A percentile compares a stretch with the other conserved stretches of the same genome.
These are phyloP conservation scores for Heliothis subflexa DNA, from an alignment of 1,140 invertebrate species.

Conservation along the genomic window DNA sequence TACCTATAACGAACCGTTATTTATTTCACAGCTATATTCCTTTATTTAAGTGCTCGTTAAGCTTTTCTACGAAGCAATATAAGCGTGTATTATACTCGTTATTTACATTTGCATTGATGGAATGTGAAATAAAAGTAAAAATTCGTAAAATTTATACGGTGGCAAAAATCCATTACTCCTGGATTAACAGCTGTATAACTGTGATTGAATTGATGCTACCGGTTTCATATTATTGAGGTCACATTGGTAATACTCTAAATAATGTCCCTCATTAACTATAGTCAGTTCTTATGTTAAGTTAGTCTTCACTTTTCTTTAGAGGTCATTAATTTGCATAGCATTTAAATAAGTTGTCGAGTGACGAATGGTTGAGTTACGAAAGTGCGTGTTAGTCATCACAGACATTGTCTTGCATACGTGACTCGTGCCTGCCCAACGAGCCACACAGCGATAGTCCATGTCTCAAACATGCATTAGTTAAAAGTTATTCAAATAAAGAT, in stretches of 20 bases:
- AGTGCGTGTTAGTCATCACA: slow-evolving; percentile 27
- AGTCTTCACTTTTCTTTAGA: slow-evolving; percentile 31
- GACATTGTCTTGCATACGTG: slow-evolving; percentile 11
- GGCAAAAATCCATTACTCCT: background rate
- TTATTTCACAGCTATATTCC: too few species aligned
- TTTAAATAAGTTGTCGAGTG: slow-evolving; percentile 15
- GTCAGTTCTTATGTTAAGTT: slow-evolving; percentile 3
- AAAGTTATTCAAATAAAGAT: too few species aligned
- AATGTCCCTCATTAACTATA: slow-evolving; percentile 19
- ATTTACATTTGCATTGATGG: background rate
- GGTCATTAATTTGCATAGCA: slow-evolving; percentile 23
- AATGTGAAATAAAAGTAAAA: background rate
- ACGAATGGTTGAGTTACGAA: slow-evolving; percentile 23
- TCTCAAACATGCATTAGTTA: too few species aligned
- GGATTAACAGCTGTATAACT: background rate
- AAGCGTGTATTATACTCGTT: too few species aligned
- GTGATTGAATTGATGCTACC: slow-evolving; percentile 7
- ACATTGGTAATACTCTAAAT: slow-evolving; percentile 10
- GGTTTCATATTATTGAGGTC: background rate
- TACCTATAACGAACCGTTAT: too few species aligned
- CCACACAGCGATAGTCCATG: too few species aligned
- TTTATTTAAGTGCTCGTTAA: too few species aligned
- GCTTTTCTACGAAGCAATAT: too few species aligned
- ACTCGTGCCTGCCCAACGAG: background rate
- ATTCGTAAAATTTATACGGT: background rate